These are phyloP conservation scores for Meloidogyne hapla DNA, from an alignment of 1,140 invertebrate genomes.

Conservation along the genomic window DNA sequence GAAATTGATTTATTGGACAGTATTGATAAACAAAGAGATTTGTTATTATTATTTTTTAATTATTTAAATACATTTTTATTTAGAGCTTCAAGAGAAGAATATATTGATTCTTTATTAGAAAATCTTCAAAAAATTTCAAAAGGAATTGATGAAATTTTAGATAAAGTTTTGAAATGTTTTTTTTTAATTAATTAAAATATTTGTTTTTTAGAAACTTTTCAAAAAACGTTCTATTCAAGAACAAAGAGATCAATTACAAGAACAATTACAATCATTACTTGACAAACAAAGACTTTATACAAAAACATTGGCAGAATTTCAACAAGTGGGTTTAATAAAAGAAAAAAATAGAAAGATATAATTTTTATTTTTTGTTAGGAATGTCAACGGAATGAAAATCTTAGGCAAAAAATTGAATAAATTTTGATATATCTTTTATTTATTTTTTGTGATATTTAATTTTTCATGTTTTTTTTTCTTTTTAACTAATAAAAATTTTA, in stretches of 20 bases:
- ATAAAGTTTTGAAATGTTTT: conserved; percentile 34
- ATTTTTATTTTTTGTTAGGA: conserved; percentile 23
- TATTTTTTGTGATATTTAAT: too few species aligned
- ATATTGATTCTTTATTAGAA: conserved; percentile 57
- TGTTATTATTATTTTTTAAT: conserved; percentile 70
- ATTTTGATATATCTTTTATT: too few species aligned
- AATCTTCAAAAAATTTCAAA: conserved; percentile 66
- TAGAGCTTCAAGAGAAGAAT: conserved; percentile 48
- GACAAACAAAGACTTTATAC: conserved; percentile 42
- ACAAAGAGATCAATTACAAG: conserved; percentile 31
- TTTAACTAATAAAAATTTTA: too few species aligned
- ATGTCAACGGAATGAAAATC: conserved; percentile 34
- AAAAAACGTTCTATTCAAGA: conserved; percentile 35
- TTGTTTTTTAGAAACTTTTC: conserved; percentile 29
- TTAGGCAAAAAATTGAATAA: conserved; percentile 9
- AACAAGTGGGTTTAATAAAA: conserved; percentile 23
- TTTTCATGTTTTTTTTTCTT: too few species aligned
- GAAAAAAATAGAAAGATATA: too few species aligned
- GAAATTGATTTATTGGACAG: conserved; percentile 88
- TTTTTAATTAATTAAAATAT: not conserved
- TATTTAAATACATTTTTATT: conserved; percentile 38
- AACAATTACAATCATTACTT: conserved; percentile 32
- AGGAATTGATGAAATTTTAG: conserved; percentile 43
- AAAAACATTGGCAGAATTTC: conserved; percentile 36
- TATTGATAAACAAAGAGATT: conserved; percentile 85